Conservation (phyloP, 2,113 vertebrate genomes). For the Paradisaea rubra region DNA sequence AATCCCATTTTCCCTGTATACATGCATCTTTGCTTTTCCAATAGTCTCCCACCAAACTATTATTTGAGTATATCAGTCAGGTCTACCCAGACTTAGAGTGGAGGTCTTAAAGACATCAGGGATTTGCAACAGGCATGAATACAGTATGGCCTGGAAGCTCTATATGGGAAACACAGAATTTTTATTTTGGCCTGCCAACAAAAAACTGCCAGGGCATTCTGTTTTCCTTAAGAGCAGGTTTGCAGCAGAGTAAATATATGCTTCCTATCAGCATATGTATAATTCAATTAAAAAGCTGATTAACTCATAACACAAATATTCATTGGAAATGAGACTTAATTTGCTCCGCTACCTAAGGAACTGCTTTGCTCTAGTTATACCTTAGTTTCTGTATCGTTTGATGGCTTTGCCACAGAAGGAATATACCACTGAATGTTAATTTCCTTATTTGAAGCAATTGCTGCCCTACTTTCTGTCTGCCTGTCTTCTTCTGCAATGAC, state of each 20-base stretch:
- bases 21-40: not conserved
- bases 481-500: not conserved
- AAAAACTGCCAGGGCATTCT: not conserved
- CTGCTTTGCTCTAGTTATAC: constrained; percentile 41
- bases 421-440: constrained; percentile 78
- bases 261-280: not conserved
- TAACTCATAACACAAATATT: not conserved
- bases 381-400: constrained; percentile 54
- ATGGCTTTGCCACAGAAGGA: constrained; percentile 63
- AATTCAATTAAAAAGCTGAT: not conserved
- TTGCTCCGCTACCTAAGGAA: not conserved
- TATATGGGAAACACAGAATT: not conserved
- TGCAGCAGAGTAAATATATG: not conserved
- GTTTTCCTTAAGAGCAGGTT: not conserved
- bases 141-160: not conserved
- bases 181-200: not conserved
- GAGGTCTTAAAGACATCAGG: not conserved
- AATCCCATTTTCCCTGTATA: not conserved
- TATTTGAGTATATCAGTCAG: not conserved
- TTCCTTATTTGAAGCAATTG: constrained; percentile 50
- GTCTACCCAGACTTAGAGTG: not conserved
- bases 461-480: not conserved
- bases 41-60: not conserved
- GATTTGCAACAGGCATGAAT: not conserved
- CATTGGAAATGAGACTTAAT: not conserved